Base-by-base conservation (phyloP, 2,888 invertebrate genomes). In the Nebria brevicollis region DNA sequence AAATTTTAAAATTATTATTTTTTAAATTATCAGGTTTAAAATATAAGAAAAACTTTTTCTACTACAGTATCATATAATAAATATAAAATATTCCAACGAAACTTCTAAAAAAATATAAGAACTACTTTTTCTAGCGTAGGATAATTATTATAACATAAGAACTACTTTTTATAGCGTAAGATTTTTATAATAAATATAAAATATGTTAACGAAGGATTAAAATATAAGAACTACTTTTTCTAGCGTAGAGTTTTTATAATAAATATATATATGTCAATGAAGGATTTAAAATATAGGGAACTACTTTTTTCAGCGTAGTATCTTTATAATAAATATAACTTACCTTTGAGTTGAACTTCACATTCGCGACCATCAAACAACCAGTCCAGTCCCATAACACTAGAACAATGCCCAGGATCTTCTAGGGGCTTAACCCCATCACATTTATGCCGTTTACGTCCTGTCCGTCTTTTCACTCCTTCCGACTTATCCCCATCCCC, bases 361-460 rank as follows among this genome's bases (percentile, higher is more conserved):
- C 86, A 84, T 82, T 86, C 87, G 64, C 88, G 87, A 86, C 87
- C 87, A 82, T 92, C 92, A 87, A 94, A 94, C 75, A 94, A 88
- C 92, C 93, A 93, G 86, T 93, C 92, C 81, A 94, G 89, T 73
- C 93, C 93, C 74, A 92, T 89, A 68, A 92, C 87, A 86, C 93
- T 93, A 68, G 91, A 88, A 84, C 87, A 86, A 83, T 87, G 87
- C 13, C 85, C 85, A n/a, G 83, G 82, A 2, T 85, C 86, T 70
- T 84, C 85, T 6, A 81, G 26, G 20, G 81, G 70, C 66, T 85
- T 84, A 10, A 83, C 82, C 66, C 83, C 83, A 79, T 84, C 84
- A 64, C 83, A 85, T 81, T 86, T 85, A 80, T 85, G 84, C 75
- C 85, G 86, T 84, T 84, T 85, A 82, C 85, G 85, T 43, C 85